Evolutionary conservation across 2,888 invertebrate species (phyloP).

Genomic region (Caenorhabditis becei): DNA sequence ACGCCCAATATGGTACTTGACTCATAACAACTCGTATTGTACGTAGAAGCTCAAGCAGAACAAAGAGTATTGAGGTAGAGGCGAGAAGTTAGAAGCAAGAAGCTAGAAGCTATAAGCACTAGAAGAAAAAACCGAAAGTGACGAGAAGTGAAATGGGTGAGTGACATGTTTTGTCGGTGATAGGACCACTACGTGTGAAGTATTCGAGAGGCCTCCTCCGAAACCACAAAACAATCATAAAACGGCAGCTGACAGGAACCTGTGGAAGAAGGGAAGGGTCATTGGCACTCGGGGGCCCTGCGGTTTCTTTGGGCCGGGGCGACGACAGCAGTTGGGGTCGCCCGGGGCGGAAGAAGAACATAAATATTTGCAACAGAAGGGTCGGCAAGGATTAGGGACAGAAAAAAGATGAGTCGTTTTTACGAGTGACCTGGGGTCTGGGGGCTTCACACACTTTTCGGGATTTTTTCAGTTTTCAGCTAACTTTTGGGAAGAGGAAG

Average conservation of each 20-base stretch:
- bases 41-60: neutral
- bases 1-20: slow-evolving; percentile 33
- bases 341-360: slow-evolving; percentile 29
- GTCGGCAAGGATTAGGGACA: slow-evolving; percentile 18
- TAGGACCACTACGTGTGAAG: slow-evolving; percentile 15
- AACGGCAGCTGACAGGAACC: slow-evolving; percentile 50
- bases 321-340: slow-evolving; percentile 48
- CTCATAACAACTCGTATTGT: slow-evolving; percentile 39
- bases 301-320: slow-evolving; percentile 43
- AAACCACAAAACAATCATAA: slow-evolving; percentile 54
- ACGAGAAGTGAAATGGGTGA: slow-evolving; percentile 2
- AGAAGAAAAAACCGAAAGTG: neutral
- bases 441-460: neutral
- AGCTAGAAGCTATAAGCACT: neutral
- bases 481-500: neutral
- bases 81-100: neutral
- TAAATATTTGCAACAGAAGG: slow-evolving; percentile 56
- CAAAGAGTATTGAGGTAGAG: neutral
- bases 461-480: neutral
- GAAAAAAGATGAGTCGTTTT: slow-evolving; percentile 29
- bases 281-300: slow-evolving; percentile 42
- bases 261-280: slow-evolving; percentile 39
- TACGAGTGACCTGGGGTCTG: slow-evolving; percentile 37
- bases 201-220: slow-evolving; percentile 5
- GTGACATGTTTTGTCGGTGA: slow-evolving; percentile 16